Evolutionary conservation across 2,113 vertebrate species (phyloP).

Genomic region (Pholis gunnellus): DNA sequence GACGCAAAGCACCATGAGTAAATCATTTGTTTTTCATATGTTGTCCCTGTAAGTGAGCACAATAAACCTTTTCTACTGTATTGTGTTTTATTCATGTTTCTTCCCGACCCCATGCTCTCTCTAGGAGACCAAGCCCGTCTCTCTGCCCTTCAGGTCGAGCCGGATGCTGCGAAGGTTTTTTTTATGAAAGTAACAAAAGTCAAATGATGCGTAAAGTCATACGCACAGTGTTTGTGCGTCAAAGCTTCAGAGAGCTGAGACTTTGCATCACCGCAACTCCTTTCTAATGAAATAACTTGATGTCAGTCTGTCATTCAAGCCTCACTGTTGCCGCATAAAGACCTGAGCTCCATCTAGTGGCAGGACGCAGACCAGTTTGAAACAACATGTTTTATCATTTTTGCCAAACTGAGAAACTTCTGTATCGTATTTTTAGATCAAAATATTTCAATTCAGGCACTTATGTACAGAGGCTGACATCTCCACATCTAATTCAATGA

Average conservation of each 20-base stretch:
- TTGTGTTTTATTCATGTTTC: no score
- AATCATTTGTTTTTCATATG: no score
- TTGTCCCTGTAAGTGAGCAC: no score
- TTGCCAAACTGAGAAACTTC: neutral
- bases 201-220: neutral
- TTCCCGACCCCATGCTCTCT: no score
- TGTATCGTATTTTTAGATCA: neutral
- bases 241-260: slow-evolving; percentile 23
- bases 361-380: neutral
- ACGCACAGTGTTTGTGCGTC: slow-evolving; percentile 23
- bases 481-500: neutral
- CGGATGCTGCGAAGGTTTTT: neutral
- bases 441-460: neutral
- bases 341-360: slow-evolving; percentile 31
- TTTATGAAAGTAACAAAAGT: neutral
- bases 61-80: no score
- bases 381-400: neutral
- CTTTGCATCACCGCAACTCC: neutral
- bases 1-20: no score
- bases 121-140: no score
- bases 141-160: neutral
- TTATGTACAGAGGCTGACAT: neutral
- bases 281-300: neutral
- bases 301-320: neutral
- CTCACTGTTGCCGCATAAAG: neutral